Evolutionary conservation across 2,888 invertebrate species (phyloP).

Genomic region (Plemyria rubiginata): DNA sequence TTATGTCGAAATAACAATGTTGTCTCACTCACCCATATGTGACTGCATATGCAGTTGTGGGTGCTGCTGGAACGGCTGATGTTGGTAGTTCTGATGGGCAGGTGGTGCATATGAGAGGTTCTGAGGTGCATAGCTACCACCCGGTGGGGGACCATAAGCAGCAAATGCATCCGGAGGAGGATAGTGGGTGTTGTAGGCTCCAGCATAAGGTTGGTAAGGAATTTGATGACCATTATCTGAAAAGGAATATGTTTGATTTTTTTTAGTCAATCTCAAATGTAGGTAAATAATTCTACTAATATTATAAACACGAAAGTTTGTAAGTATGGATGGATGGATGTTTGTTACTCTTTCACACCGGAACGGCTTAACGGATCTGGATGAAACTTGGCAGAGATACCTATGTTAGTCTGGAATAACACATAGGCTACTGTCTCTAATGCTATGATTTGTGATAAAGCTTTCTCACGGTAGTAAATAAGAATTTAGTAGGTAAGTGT

Average conservation of each 20-base stretch:
- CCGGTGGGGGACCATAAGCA: slow-evolving; percentile 78
- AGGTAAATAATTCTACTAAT: too few species aligned
- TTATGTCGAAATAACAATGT: background rate
- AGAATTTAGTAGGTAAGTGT: background rate
- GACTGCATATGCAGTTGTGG: slow-evolving; percentile 79
- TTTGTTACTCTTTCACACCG: too few species aligned
- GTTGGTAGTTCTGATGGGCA: slow-evolving; percentile 81
- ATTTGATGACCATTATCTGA: slow-evolving; percentile 83
- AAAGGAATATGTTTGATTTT: background rate
- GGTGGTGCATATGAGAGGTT: slow-evolving; percentile 81
- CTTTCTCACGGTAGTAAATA: too few species aligned
- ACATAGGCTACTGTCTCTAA: too few species aligned
- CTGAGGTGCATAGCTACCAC: slow-evolving; percentile 78
- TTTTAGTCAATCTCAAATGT: too few species aligned
- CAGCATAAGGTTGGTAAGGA: slow-evolving; percentile 80
- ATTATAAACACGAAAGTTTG: too few species aligned
- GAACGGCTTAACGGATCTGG: too few species aligned
- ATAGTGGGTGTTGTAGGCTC: slow-evolving; percentile 82
- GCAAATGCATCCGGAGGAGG: slow-evolving; percentile 81
- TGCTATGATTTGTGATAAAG: too few species aligned
- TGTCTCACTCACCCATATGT: slow-evolving; percentile 67
- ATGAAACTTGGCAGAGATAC: too few species aligned
- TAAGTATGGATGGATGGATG: too few species aligned
- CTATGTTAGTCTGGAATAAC: too few species aligned
- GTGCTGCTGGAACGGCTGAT: slow-evolving; percentile 80